Evolutionary conservation across 1,140 invertebrate species (phyloP).

Genomic region (Calycopis cecrops): DNA sequence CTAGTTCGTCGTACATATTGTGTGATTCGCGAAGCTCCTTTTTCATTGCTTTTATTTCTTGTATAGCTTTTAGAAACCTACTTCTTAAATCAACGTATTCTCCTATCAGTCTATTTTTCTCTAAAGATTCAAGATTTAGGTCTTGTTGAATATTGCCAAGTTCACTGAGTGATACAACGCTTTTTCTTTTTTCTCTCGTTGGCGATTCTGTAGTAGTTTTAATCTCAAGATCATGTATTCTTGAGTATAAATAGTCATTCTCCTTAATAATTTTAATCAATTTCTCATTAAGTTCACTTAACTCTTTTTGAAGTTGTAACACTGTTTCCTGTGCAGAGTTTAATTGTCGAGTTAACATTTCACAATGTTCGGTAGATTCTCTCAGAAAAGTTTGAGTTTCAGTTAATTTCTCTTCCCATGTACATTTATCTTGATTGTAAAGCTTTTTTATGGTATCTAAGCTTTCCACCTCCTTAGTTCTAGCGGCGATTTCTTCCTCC

Average conservation of each 20-base stretch:
- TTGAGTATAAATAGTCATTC: conserved; percentile 83
- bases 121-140: conserved; percentile 82
- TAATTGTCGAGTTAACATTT: conserved; percentile 78
- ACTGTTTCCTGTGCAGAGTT: conserved; percentile 77
- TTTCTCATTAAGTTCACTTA: conserved; percentile 75
- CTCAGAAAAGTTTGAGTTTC: conserved; percentile 78
- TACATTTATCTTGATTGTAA: conserved; percentile 78
- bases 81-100: conserved; percentile 85
- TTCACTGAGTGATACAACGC: conserved; percentile 87
- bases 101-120: conserved; percentile 86
- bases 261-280: conserved; percentile 83
- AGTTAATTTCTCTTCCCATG: conserved; percentile 79
- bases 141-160: conserved; percentile 87
- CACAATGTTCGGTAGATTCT: conserved; percentile 79
- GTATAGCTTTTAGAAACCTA: conserved; percentile 87
- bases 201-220: conserved; percentile 70
- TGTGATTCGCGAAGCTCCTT: conserved; percentile 88
- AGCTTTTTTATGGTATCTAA: conserved; percentile 78
- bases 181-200: conserved; percentile 77
- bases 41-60: conserved; percentile 88
- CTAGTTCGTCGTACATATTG: conserved; percentile 85
- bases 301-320: conserved; percentile 76
- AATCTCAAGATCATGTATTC: conserved; percentile 82
- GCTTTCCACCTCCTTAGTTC: conserved; percentile 82
- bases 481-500: conserved; percentile 81